A percentile compares a stretch with the other conserved stretches of the same genome.
phyloP scores from a whole-genome alignment of 2,888 invertebrate species.

The Conomelus anceps region DNA sequence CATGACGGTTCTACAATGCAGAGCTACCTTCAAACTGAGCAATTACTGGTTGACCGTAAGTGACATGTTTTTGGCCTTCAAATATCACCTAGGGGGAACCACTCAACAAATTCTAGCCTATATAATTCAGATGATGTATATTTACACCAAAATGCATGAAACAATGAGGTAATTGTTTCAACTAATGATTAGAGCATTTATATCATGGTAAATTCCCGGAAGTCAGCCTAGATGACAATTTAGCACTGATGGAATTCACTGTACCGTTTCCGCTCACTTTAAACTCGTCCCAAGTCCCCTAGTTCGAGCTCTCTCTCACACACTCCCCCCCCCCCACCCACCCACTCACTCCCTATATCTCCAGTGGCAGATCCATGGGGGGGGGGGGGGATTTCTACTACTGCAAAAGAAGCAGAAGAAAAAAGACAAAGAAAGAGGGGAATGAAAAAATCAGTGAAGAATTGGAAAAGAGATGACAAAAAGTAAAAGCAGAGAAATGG shows the following conservation, averaged over 20 bases:
- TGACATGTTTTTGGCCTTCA: background rate
- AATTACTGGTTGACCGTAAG: background rate
- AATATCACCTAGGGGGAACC: background rate
- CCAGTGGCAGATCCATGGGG: no score
- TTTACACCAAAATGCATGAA: background rate
- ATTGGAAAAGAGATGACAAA: no score
- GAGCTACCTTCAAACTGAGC: background rate
- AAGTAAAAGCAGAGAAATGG: no score
- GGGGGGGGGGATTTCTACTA: no score
- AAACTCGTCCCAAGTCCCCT: background rate
- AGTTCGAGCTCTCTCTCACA: background rate
- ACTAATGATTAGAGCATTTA: background rate
- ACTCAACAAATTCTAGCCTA: background rate
- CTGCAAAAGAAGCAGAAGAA: no score
- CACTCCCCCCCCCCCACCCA: no score
- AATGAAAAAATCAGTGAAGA: no score
- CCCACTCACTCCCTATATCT: no score
- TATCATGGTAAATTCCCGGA: background rate
- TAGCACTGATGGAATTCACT: background rate
- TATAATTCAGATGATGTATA: no score
- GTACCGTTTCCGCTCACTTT: background rate
- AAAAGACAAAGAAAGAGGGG: no score
- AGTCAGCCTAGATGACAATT: background rate
- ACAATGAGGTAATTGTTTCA: background rate
- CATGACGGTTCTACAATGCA: background rate